Conservation (phyloP, 2,113 vertebrate species). For the Lipotes vexillifer region DNA sequence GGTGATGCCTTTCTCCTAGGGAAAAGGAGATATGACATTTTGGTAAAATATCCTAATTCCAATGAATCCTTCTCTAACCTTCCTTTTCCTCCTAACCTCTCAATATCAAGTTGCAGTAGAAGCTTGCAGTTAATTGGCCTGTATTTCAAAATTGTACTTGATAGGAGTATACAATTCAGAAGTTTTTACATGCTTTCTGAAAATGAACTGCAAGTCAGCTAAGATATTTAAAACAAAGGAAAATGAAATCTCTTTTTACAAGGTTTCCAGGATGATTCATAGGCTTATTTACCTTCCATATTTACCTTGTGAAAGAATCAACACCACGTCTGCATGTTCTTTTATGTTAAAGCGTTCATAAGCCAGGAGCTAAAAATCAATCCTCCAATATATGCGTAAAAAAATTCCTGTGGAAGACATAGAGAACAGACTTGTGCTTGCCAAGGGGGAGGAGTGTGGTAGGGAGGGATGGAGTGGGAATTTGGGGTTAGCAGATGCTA, state of each 20-base stretch:
- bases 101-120: not conserved
- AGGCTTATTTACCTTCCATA: not conserved
- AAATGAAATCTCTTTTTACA: not conserved
- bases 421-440: not conserved
- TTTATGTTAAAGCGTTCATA: not conserved
- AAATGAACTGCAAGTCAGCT: not conserved
- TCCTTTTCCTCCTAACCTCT: not conserved
- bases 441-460: fast-evolving
- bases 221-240: not conserved
- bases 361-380: not conserved
- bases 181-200: not conserved
- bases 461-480: not conserved
- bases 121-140: not conserved
- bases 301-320: not conserved
- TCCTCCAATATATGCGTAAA: too few relatives aligned
- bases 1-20: not conserved
- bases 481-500: not conserved
- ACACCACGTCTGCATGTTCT: not conserved
- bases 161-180: not conserved
- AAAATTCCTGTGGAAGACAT: not conserved
- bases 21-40: not conserved
- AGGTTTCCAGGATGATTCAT: not conserved
- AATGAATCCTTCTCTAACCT: not conserved
- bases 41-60: not conserved
- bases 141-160: not conserved